phyloP scores from a whole-genome alignment of 2,888 invertebrate species.

The Oxytorus armatus region DNA sequence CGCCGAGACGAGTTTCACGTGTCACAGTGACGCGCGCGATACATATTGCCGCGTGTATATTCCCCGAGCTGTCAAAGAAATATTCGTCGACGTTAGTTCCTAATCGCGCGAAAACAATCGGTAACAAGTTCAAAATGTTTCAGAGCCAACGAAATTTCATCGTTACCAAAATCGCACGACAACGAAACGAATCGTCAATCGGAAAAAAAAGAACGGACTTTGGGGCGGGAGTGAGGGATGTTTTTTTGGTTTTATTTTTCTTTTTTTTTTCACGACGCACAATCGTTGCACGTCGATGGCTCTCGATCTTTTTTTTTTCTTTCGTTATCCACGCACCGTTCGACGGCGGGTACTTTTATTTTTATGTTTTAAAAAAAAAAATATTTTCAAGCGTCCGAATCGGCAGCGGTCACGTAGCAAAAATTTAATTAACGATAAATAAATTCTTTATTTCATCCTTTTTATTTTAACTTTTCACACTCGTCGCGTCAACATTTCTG shows the following conservation, averaged over 20 bases:
- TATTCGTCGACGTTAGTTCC: too few species aligned
- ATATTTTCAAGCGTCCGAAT: too few species aligned
- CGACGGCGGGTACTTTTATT: too few species aligned
- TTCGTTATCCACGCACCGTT: neutral
- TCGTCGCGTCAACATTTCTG: conserved; percentile 1
- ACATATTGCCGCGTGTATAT: conserved; percentile 66
- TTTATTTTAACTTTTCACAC: conserved; percentile 31
- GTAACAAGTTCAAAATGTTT: conserved; percentile 1
- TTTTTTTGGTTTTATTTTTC: neutral
- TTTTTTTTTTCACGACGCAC: conserved; percentile 44
- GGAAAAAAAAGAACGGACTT: too few species aligned
- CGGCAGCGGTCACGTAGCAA: conserved; percentile 10
- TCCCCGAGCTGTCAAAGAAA: conserved; percentile 65
- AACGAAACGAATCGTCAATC: too few species aligned
- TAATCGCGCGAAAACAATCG: conserved; percentile 39
- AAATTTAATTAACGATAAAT: neutral
- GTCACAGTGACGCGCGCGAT: conserved; percentile 69
- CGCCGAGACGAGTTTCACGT: conserved; percentile 70
- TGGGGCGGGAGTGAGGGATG: too few species aligned
- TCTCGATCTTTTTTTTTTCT: conserved; percentile 12
- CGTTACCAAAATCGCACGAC: too few species aligned
- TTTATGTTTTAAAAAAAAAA: too few species aligned
- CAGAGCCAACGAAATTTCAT: neutral
- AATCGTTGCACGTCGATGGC: conserved; percentile 36
- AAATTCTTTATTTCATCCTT: neutral